Conservation (phyloP, 1,140 invertebrate species). For the Samia ricini region DNA sequence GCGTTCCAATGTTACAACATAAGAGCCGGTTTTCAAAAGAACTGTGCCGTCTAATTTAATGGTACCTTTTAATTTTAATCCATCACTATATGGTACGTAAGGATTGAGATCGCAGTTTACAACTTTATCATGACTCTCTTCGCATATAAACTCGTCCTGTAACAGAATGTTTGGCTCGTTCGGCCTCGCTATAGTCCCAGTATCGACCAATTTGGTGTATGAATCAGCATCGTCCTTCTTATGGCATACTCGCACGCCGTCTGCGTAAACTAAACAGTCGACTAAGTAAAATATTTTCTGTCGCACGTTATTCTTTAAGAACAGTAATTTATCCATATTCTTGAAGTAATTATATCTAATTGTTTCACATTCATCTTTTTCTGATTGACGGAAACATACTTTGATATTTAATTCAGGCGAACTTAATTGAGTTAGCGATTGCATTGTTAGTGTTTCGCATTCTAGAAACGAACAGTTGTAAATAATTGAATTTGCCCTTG, state of each 20-base stretch:
- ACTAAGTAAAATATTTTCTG: slow-evolving; percentile 53
- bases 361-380: slow-evolving; percentile 41
- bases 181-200: slow-evolving; percentile 45
- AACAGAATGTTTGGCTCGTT: slow-evolving; percentile 45
- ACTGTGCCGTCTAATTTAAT: slow-evolving; percentile 34
- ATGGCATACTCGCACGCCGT: slow-evolving; percentile 53
- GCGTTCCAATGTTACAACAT: slow-evolving; percentile 36
- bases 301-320: slow-evolving; percentile 46
- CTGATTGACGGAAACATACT: slow-evolving; percentile 33
- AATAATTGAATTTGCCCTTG: slow-evolving; percentile 36
- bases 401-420: slow-evolving; percentile 29
- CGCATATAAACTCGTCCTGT: slow-evolving; percentile 64
- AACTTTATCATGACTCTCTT: slow-evolving; percentile 35
- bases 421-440: slow-evolving; percentile 47
- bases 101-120: slow-evolving; percentile 51
- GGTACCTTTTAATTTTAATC: slow-evolving; percentile 33
- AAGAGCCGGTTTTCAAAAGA: slow-evolving; percentile 40
- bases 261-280: slow-evolving; percentile 57
- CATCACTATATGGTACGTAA: slow-evolving; percentile 39
- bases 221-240: slow-evolving; percentile 44
- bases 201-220: slow-evolving; percentile 46
- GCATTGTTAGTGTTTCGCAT: slow-evolving; percentile 35
- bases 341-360: slow-evolving; percentile 51
- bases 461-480: slow-evolving; percentile 40
- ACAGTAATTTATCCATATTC: slow-evolving; percentile 56